phyloP scores from a whole-genome alignment of 2,797 vertebrate genomes.

The Furcifer pardalis region DNA sequence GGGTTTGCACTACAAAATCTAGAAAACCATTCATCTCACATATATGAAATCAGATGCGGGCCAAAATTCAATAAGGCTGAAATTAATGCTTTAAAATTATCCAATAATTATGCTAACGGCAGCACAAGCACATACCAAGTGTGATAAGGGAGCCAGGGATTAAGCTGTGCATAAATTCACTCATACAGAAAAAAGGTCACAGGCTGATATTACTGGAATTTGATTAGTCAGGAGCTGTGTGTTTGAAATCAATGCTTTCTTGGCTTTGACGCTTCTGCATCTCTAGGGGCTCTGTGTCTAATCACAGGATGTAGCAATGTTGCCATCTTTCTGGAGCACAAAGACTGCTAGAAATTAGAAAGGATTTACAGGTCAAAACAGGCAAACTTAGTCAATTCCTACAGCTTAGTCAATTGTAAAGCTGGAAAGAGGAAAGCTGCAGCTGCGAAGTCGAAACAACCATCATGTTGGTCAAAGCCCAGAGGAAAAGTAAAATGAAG shows the following conservation, averaged over 20 bases:
- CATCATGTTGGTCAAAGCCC: constrained; percentile 58
- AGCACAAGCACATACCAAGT: constrained; percentile 51
- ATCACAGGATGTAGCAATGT: constrained; percentile 49
- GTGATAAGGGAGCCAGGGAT: constrained; percentile 58
- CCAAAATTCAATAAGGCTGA: constrained; percentile 68
- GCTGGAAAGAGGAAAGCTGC: constrained; percentile 46
- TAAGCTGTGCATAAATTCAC: constrained; percentile 73
- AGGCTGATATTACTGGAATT: constrained; percentile 74
- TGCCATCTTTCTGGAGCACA: constrained; percentile 59
- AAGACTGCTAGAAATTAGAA: constrained; percentile 65
- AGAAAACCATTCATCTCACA: background rate
- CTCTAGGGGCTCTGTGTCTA: constrained; percentile 56
- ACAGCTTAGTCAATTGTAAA: constrained; percentile 36
- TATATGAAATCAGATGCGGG: constrained; percentile 35
- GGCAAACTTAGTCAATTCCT: constrained; percentile 58
- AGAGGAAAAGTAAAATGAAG: constrained; percentile 55
- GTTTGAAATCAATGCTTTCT: constrained; percentile 71
- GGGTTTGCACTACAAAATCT: background rate
- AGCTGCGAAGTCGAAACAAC: constrained; percentile 53
- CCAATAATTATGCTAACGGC: constrained; percentile 65
- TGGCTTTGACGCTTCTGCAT: constrained; percentile 59
- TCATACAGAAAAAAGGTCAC: constrained; percentile 80
- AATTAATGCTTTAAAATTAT: constrained; percentile 65
- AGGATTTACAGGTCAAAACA: constrained; percentile 67
- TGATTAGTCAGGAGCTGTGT: constrained; percentile 73